Conservation (phyloP, 2,797 vertebrate genomes). For the Anolis apletophallus region DNA sequence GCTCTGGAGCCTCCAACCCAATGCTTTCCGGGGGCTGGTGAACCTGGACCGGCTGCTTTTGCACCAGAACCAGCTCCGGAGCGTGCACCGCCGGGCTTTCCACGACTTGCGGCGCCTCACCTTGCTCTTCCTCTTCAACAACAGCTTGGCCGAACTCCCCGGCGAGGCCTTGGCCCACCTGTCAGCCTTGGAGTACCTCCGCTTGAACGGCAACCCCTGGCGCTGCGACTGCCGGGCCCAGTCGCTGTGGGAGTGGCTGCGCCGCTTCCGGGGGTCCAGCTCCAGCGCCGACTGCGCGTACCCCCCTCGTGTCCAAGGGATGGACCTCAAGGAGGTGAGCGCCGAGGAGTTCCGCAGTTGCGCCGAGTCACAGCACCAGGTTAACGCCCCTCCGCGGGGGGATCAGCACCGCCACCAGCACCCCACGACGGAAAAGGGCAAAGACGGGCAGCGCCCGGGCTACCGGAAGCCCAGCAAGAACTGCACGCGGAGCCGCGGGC, state of each 20-base stretch:
- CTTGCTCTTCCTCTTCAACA: constrained; percentile 97
- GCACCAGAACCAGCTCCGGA: constrained; percentile 96
- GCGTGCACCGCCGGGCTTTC: constrained; percentile 92
- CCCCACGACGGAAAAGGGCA: constrained; percentile 75
- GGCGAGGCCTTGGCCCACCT: constrained; percentile 92
- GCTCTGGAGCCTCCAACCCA: constrained; percentile 94
- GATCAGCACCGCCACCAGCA: no score
- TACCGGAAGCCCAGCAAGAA: constrained; percentile 88
- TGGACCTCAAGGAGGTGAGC: constrained; percentile 90
- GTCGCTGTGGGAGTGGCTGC: constrained; percentile 97
- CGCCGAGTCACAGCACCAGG: constrained; percentile 93
- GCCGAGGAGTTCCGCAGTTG: constrained; percentile 92
- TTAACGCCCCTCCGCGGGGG: constrained; percentile 73
- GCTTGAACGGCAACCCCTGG: constrained; percentile 97
- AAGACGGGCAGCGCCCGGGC: constrained; percentile 78
- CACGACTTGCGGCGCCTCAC: constrained; percentile 94
- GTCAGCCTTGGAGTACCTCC: constrained; percentile 92
- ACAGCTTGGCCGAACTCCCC: constrained; percentile 91
- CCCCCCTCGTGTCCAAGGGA: constrained; percentile 83
- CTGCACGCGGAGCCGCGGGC: constrained; percentile 89
- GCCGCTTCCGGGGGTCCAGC: constrained; percentile 92
- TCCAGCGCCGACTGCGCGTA: constrained; percentile 88
- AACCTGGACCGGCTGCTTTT: constrained; percentile 94
- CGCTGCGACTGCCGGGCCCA: constrained; percentile 92
- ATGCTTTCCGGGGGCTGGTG: constrained; percentile 92